Evolutionary conservation across 2,113 vertebrate species (phyloP), one percentile per base, ranked within the genome.

Genomic region (Ranitomeya imitator): DNA sequence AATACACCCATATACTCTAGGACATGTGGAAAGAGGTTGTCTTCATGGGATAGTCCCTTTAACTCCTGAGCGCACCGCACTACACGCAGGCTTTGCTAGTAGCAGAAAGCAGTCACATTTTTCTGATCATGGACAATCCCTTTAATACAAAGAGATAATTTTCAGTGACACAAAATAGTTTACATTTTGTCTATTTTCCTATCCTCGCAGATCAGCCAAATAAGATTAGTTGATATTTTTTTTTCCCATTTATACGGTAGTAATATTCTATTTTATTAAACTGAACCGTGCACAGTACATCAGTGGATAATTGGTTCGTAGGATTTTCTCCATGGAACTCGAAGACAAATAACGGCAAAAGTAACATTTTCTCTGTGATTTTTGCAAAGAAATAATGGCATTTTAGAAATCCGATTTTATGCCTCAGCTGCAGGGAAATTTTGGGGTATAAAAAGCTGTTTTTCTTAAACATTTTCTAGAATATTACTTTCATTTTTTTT

Each of bases 401-500:
- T 78, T 88, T 77, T 37, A 65, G 31, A 88, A 78, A 88, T 74
- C 31, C 31, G 71, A 83, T 84, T 88, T 88, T 84, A 77, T 69
- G 71, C 87, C 73, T 83, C 80, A 84, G 71, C 73, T 15, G 65
- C 7, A 67, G 37, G 61, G 80, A 84, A 71, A 57, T 77, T 88
- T 88, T 23, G 2, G 5, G 76, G n/a, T 16, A 0, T 81, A 67
- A 77, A 26, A 81, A 83, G 23, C 0, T 0, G 15, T 83, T 31
- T 54, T n/a, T 60, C 85, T 89, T 7, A 54, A 52, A 80, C 79
- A 54, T 63, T 63, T 73, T 65, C 23, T 63, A 23, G 60, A 23
- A 77, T 82, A 74, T 82, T 79, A 90, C 83, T 90, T 90, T 90
- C n/a, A n/a, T 88, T 86, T 19, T 73, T 90, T 88, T 89, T 19